Evolutionary conservation across 2,113 vertebrate species (phyloP).

Genomic region (Lanius ludovicianus): DNA sequence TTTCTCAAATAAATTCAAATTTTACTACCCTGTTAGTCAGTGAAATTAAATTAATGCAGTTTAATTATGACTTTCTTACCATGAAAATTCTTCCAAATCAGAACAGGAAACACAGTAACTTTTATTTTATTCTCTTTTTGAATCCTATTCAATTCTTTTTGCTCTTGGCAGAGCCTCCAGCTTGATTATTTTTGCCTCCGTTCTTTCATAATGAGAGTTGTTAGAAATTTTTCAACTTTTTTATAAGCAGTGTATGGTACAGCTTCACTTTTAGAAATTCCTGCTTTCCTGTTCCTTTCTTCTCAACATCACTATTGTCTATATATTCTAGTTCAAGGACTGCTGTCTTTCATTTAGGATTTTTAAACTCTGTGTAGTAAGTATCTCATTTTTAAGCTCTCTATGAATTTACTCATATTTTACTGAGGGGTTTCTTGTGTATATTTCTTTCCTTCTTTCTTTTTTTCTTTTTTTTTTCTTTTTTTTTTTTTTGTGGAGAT

Average conservation of each 20-base stretch:
- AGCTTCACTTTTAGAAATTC: background rate
- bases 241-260: background rate
- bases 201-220: background rate
- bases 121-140: background rate
- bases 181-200: background rate
- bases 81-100: background rate
- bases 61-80: background rate
- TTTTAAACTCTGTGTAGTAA: constrained; percentile 14
- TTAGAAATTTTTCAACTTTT: background rate
- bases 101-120: background rate
- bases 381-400: background rate
- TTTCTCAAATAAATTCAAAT: background rate
- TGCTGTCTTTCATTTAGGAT: constrained; percentile 21
- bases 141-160: background rate
- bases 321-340: background rate
- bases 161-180: background rate
- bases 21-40: background rate
- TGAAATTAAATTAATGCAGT: background rate
- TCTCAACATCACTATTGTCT: background rate
- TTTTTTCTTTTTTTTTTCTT: background rate
- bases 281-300: background rate
- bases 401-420: background rate
- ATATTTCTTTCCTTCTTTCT: background rate
- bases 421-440: background rate
- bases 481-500: background rate